Evolutionary conservation across 2,113 vertebrate genomes (phyloP), one percentile per base, ranked within the genome.

Genomic region (Beaufortia kweichowensis): DNA sequence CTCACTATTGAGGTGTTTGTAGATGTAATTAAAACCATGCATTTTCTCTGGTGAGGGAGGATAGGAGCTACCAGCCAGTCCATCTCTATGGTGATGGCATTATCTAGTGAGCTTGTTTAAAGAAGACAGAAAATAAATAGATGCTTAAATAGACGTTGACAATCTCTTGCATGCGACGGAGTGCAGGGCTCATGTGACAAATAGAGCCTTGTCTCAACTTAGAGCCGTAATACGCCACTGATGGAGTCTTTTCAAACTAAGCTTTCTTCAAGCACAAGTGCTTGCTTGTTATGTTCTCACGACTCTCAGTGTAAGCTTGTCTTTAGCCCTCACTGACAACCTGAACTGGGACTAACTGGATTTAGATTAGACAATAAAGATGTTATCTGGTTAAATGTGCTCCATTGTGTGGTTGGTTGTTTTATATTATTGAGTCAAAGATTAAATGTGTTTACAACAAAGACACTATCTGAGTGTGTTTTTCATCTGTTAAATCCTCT

Each of bases 81-180:
- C 74, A 57, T 81, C 53, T 66, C 79, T 61, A 77, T 78, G 79
- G 75, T 74, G 53, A 81, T 56, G 60, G 50, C 59, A 61, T 57
- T 75, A 80, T 55, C 61, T 66, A 79, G 61, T 41, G 48, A 29
- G 68, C 79, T 77, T 15, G 8, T 81, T 21, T 64, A 72, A 39
- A 55, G 69, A 63, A 78, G 69, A 77, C 50, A 19, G n/a, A n/a
- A n/a, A n/a, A n/a, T n/a, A n/a, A n/a, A n/a, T 15, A 63, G 50
- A 11, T 2, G 21, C 75, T 76, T 81, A 35, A 77, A 77, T 59
- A 77, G 60, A 29, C 23, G 10, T 12, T 29, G 41, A 46, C 23
- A 24, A 65, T 41, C 53, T 39, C 28, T 7, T 73, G 56, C 39
- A 73, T 73, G 39, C 35, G 28, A 50, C 53, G 11, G 39, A 61